Evolutionary conservation across 2,113 vertebrate genomes (phyloP), one percentile per base, ranked within the genome.

Genomic region (Indicator maculatus): DNA sequence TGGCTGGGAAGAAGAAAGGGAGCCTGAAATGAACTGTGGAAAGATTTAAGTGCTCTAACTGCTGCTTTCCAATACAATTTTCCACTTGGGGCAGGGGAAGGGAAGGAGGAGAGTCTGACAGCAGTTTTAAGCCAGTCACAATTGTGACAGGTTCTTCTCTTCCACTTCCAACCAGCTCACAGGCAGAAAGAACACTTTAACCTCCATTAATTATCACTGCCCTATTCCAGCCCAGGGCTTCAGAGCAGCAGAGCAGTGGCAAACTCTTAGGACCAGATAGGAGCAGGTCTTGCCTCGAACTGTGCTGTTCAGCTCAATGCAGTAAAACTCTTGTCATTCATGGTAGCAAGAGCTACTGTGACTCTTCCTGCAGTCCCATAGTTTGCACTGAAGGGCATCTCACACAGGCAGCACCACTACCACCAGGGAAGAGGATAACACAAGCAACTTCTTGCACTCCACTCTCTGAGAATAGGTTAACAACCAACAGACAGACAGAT

Each of bases 1-100:
- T 78, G 69, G 85, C 83, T 95, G 94, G 85, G 96, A 97, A 93
- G 85, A 95, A 92, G 69, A 95, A 96, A 96, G 39, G 76, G 96
- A 96, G 91, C 73, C 95, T 95, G 91, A 95, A 97, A 95, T 91
- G 96, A 96, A 95, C 95, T 95, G 94, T 95, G 95, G 95, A 97
- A 96, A 96, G 96, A 97, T 95, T 95, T 93, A 97, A 97, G 90
- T 95, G 89, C 85, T 95, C 83, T 93, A 81, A 83, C 83, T 94
- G 93, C 66, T 96, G 91, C 88, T 91, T 96, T 96, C 93, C 96
- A 95, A 95, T 86, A 94, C 76, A 89, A 95, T 96, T 97, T 95
- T 96, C 95, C 96, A 96, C 91, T 96, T 92, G 92, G 92, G 95
- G 95, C 80, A 93, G 80, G 53, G 33, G 70, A 95, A 89, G 86